Percentiles rank a stretch among this genome's conserved stretches.
Evolutionary conservation across 2,113 vertebrate species (phyloP).

Genomic region (Bufo gargarizans): DNA sequence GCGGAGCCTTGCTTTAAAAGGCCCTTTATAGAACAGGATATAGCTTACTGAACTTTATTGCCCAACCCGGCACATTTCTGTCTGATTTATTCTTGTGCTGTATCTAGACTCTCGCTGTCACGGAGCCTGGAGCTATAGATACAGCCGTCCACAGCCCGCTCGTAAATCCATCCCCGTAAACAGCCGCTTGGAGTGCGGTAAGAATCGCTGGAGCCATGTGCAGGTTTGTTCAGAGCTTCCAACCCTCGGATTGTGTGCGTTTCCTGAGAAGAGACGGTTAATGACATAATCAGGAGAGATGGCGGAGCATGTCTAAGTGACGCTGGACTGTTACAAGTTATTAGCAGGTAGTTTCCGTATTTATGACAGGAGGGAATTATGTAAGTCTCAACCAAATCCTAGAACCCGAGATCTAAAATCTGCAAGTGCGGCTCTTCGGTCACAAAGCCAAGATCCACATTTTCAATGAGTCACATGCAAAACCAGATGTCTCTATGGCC

Average conservation of each 20-base stretch:
- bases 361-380: neutral
- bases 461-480: neutral
- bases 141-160: neutral
- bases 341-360: neutral
- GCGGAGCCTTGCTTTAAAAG: constrained; percentile 7
- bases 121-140: constrained; percentile 30
- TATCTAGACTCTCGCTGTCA: constrained; percentile 16
- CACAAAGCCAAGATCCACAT: neutral
- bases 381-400: neutral
- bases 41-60: constrained; percentile 48
- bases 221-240: neutral
- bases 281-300: neutral
- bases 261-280: too few species aligned
- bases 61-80: neutral
- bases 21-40: constrained; percentile 26
- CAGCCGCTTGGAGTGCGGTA: constrained; percentile 2
- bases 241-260: neutral
- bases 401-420: neutral
- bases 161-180: constrained; percentile 41
- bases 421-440: neutral
- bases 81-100: constrained; percentile 34
- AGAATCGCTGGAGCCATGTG: neutral
- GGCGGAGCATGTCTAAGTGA: neutral
- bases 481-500: neutral
- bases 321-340: neutral